Percentiles rank a stretch among this genome's conserved stretches.
phyloP scores from a whole-genome alignment of 2,797 vertebrate species.

The Poecilia velifera region DNA sequence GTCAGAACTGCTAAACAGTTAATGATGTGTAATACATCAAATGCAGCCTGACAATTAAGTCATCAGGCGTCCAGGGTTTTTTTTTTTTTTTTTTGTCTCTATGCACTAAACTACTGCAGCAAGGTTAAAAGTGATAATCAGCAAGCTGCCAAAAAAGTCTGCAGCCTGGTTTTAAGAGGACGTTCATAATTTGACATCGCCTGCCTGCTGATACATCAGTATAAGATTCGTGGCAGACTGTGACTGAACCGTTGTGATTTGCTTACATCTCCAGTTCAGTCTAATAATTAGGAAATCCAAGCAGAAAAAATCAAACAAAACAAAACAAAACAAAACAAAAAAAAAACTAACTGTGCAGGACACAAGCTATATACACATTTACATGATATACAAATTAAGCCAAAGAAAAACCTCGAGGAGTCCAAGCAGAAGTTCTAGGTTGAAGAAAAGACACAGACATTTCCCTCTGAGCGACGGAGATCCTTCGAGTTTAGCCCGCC shows the following conservation, averaged over 20 bases:
- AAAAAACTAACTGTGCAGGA: conserved; percentile 26
- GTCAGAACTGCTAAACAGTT: conserved; percentile 39
- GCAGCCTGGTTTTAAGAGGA: conserved; percentile 22
- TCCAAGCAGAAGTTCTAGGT: conserved; percentile 25
- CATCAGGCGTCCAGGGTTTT: conserved; percentile 22
- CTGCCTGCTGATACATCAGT: conserved; percentile 37
- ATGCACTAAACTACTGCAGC: conserved; percentile 22
- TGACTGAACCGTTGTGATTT: conserved; percentile 41
- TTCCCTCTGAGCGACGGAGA: conserved; percentile 23
- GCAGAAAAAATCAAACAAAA: conserved; percentile 26
- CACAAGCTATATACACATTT: conserved; percentile 63
- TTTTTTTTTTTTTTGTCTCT: background rate
- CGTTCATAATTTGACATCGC: conserved; percentile 37
- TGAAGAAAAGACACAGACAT: conserved; percentile 24
- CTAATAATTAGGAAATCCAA: conserved; percentile 30
- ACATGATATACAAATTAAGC: conserved; percentile 53
- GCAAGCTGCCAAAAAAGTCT: conserved; percentile 22
- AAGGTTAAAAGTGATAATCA: conserved; percentile 36
- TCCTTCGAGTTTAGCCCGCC: conserved; percentile 35
- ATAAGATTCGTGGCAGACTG: conserved; percentile 35
- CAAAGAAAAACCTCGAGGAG: conserved; percentile 27
- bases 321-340: conserved; percentile 10
- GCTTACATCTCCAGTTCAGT: conserved; percentile 39
- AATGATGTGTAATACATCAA: conserved; percentile 35
- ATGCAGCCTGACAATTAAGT: conserved; percentile 46